Evolutionary conservation across 2,797 vertebrate genomes (phyloP).

Genomic region (Cossypha caffra): DNA sequence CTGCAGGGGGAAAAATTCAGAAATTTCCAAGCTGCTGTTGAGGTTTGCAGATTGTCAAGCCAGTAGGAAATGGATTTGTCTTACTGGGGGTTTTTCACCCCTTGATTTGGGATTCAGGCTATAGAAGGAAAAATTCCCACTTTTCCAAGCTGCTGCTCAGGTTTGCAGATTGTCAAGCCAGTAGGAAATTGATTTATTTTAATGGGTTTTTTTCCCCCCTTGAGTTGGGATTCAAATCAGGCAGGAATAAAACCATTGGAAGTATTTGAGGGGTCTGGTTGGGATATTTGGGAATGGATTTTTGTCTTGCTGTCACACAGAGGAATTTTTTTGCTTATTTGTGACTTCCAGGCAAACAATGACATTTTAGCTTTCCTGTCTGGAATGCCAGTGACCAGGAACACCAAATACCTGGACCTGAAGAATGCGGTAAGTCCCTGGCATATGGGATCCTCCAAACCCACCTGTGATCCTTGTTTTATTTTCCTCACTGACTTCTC

Average conservation of each 20-base stretch:
- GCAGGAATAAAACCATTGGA: background rate
- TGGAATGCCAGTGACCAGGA: conserved; percentile 98
- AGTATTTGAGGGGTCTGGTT: background rate
- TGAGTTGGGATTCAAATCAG: background rate
- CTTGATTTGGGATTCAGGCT: background rate
- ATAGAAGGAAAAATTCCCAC: background rate
- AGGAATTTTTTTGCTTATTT: background rate
- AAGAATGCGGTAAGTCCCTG: conserved; percentile 90
- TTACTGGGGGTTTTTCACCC: background rate
- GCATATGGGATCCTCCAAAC: background rate
- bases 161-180: background rate
- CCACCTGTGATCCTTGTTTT: background rate
- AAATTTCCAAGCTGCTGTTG: fast-evolving
- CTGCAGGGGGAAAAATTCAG: background rate
- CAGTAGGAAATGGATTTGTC: background rate
- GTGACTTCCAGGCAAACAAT: conserved; percentile 88
- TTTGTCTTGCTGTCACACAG: background rate
- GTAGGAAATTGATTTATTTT: background rate
- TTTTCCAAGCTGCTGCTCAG: background rate
- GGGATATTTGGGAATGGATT: background rate
- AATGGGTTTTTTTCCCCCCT: fast-evolving
- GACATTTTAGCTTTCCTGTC: conserved; percentile 98
- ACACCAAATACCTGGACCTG: conserved; percentile 96
- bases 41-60: background rate
- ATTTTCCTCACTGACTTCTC: background rate